These are phyloP conservation scores for Sebastes iracundus DNA, from an alignment of 2,797 vertebrate species.

Conservation along the genomic window DNA sequence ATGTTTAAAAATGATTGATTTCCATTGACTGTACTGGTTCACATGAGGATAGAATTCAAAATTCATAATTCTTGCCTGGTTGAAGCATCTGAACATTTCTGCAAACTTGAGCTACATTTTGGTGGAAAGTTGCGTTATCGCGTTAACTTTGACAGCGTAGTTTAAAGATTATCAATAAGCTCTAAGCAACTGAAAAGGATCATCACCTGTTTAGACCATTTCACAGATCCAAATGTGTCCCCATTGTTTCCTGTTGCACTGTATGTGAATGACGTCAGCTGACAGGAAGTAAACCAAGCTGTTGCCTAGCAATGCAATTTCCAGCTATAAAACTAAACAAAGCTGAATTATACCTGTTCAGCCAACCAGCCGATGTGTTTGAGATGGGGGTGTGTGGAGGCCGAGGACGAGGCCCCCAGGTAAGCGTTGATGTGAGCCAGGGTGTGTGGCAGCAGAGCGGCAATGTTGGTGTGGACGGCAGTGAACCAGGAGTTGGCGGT, in stretches of 20 bases:
- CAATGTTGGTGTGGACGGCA: constrained; percentile 93
- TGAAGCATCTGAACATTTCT: too few species aligned
- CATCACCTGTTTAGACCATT: neutral
- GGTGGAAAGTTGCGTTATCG: too few species aligned
- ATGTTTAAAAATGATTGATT: too few species aligned
- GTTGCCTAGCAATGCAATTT: neutral
- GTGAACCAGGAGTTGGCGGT: constrained; percentile 94
- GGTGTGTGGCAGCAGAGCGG: constrained; percentile 92
- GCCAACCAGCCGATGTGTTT: constrained; percentile 96
- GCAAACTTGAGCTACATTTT: too few species aligned
- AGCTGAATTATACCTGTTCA: constrained; percentile 86
- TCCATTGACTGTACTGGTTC: too few species aligned
- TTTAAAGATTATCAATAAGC: neutral
- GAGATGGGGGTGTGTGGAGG: constrained; percentile 86
- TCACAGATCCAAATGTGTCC: neutral
- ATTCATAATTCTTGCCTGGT: too few species aligned
- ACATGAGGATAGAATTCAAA: too few species aligned
- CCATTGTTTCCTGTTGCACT: neutral
- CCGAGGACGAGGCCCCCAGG: constrained; percentile 82
- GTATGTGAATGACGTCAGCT: neutral
- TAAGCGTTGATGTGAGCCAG: constrained; percentile 91
- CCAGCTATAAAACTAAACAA: neutral
- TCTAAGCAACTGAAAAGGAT: neutral
- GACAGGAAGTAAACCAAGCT: neutral
- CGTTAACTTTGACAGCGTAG: too few species aligned